A percentile compares a stretch with the other conserved stretches of the same genome.
phyloP scores from a whole-genome alignment of 2,113 vertebrate genomes.

The Sceloporus undulatus region DNA sequence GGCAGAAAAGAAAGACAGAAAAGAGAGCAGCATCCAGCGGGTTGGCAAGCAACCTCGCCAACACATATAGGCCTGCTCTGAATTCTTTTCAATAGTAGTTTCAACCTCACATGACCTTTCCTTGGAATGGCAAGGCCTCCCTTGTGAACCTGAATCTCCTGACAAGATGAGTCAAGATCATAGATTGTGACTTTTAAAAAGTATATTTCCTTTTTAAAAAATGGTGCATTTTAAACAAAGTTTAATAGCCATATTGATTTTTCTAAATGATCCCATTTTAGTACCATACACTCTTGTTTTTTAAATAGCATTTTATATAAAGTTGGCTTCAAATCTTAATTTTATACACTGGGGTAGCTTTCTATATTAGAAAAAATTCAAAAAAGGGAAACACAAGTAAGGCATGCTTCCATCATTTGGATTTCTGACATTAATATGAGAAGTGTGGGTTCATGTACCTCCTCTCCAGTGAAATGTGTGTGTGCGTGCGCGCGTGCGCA shows the following conservation, averaged over 20 bases:
- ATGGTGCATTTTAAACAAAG: neutral
- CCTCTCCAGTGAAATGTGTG: neutral
- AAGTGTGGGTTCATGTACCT: neutral
- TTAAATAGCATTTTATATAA: neutral
- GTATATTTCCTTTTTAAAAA: neutral
- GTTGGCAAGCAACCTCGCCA: conserved; percentile 22
- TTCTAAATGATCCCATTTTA: neutral
- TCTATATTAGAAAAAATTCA: neutral
- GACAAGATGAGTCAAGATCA: neutral
- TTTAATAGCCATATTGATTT: neutral
- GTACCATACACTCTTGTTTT: neutral
- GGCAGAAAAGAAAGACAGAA: conserved; percentile 42
- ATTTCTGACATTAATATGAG: neutral
- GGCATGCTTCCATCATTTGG: neutral
- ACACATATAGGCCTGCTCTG: conserved; percentile 16
- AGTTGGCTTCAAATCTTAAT: neutral
- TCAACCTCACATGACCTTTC: conserved; percentile 33
- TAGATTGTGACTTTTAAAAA: neutral
- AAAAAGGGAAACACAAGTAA: neutral
- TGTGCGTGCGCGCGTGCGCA: too few relatives aligned
- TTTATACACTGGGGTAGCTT: neutral
- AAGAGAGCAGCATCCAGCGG: conserved; percentile 21
- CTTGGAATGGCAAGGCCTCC: conserved; percentile 12
- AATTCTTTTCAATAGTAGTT: neutral
- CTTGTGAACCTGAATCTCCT: neutral